These are phyloP conservation scores for Parus major DNA, from an alignment of 2,113 vertebrate species.

Conservation along the genomic window DNA sequence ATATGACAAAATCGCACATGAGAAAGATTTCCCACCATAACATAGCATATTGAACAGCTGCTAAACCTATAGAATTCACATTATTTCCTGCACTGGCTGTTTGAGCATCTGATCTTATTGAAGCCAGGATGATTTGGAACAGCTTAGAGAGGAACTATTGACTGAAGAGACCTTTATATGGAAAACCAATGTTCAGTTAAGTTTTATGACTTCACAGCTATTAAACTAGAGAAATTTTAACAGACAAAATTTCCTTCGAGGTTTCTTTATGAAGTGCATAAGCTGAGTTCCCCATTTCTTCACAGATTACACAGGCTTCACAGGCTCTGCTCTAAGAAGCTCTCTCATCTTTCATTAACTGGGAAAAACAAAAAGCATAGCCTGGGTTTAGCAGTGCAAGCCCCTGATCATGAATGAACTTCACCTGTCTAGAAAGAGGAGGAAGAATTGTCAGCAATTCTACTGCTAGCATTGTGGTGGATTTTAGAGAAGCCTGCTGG, in stretches of 20 bases:
- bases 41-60: neutral
- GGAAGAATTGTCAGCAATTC: neutral
- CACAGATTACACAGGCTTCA: no score
- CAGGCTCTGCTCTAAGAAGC: slow-evolving; percentile 13
- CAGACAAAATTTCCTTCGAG: neutral
- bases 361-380: neutral
- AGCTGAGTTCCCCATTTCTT: neutral
- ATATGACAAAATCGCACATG: neutral
- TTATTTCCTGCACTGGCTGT: neutral
- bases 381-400: neutral
- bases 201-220: slow-evolving; percentile 52
- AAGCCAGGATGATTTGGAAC: slow-evolving; percentile 34
- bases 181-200: slow-evolving; percentile 52
- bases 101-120: slow-evolving; percentile 2
- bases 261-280: slow-evolving; percentile 48
- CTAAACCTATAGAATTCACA: slow-evolving; percentile 30
- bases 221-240: slow-evolving; percentile 63
- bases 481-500: neutral
- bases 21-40: neutral
- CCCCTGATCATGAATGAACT: neutral
- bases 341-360: neutral
- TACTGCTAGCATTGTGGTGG: neutral
- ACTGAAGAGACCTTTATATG: slow-evolving; percentile 42
- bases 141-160: slow-evolving; percentile 3
- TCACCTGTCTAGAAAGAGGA: neutral